phyloP scores from a whole-genome alignment of 2,797 vertebrate genomes.

The Poecilia wingei region DNA sequence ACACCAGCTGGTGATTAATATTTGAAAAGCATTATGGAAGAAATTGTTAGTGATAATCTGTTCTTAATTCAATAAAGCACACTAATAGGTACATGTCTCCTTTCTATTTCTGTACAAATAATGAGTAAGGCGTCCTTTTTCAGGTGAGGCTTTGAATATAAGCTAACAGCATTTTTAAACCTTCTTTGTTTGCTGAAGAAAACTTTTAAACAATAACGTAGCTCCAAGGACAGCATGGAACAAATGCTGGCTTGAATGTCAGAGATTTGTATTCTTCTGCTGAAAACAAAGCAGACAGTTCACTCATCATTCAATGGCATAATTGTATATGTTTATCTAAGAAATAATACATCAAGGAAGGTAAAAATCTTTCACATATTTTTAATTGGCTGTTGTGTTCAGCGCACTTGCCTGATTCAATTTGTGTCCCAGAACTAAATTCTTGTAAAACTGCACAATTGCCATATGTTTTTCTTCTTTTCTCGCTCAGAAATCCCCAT shows the following conservation, averaged over 20 bases:
- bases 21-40: constrained; percentile 1
- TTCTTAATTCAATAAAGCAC: neutral
- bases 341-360: neutral
- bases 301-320: constrained; percentile 1
- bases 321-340: neutral
- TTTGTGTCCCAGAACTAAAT: constrained; percentile 16
- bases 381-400: neutral
- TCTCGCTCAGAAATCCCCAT: constrained; percentile 66
- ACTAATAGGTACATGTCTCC: constrained; percentile 4
- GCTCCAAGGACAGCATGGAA: constrained; percentile 10
- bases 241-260: constrained; percentile 30
- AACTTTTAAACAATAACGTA: constrained; percentile 11
- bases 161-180: constrained; percentile 21
- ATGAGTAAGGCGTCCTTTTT: constrained; percentile 14
- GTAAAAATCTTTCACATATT: neutral
- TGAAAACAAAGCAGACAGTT: constrained; percentile 4
- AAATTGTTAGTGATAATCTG: neutral
- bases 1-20: neutral
- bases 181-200: constrained; percentile 25
- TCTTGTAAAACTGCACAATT: constrained; percentile 47
- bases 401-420: neutral
- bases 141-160: neutral
- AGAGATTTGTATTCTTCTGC: constrained; percentile 10
- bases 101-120: constrained; percentile 21
- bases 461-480: constrained; percentile 54